Evolutionary conservation across 2,113 vertebrate species (phyloP).

Genomic region (Sakesphorus luctuosus): DNA sequence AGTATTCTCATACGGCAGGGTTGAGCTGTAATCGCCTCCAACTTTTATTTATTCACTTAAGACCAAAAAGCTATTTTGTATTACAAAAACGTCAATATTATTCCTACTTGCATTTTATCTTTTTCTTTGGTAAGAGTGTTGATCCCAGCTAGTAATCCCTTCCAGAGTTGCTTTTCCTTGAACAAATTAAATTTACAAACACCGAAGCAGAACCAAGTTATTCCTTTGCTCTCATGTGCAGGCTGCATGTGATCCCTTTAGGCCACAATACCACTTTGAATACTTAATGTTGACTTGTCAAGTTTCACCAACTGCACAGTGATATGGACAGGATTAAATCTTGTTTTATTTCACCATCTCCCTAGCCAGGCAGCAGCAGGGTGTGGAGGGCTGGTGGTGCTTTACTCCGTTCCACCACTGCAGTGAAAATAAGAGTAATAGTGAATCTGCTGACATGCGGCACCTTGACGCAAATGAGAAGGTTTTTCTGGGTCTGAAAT

Average conservation of each 20-base stretch:
- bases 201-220: constrained; percentile 56
- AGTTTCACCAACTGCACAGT: neutral
- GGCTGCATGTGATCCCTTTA: constrained; percentile 31
- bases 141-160: constrained; percentile 51
- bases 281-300: constrained; percentile 60
- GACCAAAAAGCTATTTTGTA: constrained; percentile 6
- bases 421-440: constrained; percentile 27
- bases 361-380: neutral
- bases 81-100: constrained; percentile 34
- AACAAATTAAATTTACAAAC: constrained; percentile 66
- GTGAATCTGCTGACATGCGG: constrained; percentile 6
- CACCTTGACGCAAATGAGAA: constrained; percentile 19
- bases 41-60: constrained; percentile 40
- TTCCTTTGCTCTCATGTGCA: neutral
- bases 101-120: constrained; percentile 45
- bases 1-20: neutral
- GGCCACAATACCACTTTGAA: neutral
- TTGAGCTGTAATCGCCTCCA: neutral
- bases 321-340: constrained; percentile 22
- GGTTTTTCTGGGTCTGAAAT: constrained; percentile 16
- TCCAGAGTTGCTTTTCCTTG: constrained; percentile 63
- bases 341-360: neutral
- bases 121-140: constrained; percentile 39
- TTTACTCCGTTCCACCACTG: neutral
- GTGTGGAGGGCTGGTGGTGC: neutral